Conservation (phyloP, 2,113 vertebrate genomes). For the Megaleporinus macrocephalus region DNA sequence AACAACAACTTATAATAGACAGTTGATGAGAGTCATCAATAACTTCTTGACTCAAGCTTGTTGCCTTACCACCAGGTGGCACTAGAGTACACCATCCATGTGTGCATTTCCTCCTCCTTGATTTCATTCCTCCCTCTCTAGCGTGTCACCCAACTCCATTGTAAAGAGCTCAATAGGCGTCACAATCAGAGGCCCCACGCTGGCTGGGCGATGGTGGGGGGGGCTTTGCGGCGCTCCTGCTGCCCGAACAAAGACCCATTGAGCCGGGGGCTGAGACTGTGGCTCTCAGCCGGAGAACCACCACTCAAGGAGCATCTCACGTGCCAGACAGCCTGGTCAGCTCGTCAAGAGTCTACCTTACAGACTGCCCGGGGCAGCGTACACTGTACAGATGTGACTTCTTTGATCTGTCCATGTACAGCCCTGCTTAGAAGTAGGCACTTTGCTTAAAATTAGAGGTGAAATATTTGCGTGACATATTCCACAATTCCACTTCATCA, state of each 20-base stretch:
- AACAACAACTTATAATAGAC: no score
- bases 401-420: no score
- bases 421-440: no score
- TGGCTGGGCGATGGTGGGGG: conserved; percentile 20
- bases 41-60: not conserved
- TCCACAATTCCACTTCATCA: no score
- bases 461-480: no score
- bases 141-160: conserved; percentile 32
- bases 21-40: no score
- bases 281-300: conserved; percentile 34
- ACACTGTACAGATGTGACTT: no score
- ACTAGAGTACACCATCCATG: not conserved
- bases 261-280: conserved; percentile 25
- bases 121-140: conserved; percentile 35
- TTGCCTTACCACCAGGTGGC: conserved; percentile 57
- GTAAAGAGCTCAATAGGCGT: conserved; percentile 46
- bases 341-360: not conserved
- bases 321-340: not conserved
- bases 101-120: not conserved
- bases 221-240: not conserved
- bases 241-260: conserved; percentile 59
- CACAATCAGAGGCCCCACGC: conserved; percentile 42
- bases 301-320: conserved; percentile 26
- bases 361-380: not conserved
- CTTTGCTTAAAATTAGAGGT: no score